Base-by-base conservation (phyloP, 2,888 invertebrate genomes). In the Torymus auratus region DNA sequence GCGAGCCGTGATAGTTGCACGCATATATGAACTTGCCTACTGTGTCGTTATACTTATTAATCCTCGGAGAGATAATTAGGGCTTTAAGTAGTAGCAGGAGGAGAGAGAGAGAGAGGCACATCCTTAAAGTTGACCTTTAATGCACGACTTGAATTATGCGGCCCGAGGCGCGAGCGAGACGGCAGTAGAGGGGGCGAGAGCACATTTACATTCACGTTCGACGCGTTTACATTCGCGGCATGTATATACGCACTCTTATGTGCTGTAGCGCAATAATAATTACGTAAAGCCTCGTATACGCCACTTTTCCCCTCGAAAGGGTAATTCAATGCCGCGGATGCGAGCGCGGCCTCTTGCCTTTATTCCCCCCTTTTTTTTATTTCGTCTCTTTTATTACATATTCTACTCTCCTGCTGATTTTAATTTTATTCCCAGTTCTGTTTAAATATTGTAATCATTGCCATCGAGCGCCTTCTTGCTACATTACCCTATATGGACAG, bases 21-120 rank as follows among this genome's bases (percentile, higher is more conserved):
- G 81, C 73, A 69, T 56, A 70, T 65, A 80, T 70, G 58, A 61
- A 70, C 74, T 68, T 62, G 60, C 55, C 20, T 74, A 72, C 76
- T 81, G 53, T 73, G 73, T 77, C 69, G 58, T 77, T 77, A 77
- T 58, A 73, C 69, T 78, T 81, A 81, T 69, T 81, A 78, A 81
- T 81, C 68, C 72, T 60, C 68, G 2, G 20, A 64, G 67, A 77
- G 60, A 78, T 78, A 78, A 78, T 78, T 74, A 78, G 71, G 67
- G 78, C 50, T 58, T 70, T 67, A 60, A 78, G 68, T 65, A 23
- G 56, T 20, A 20, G 28, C 13, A 10, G n/a, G 28, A 12, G 55
- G 2, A 68, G 28, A 28, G 52, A 52, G 58, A 52, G 60, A 10
- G 62, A 69, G 62, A 23, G 65, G 50, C n/a, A 50, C 62, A 79